Conservation (phyloP, 2,797 vertebrate species). For the Stomatorhinus walkeri region DNA sequence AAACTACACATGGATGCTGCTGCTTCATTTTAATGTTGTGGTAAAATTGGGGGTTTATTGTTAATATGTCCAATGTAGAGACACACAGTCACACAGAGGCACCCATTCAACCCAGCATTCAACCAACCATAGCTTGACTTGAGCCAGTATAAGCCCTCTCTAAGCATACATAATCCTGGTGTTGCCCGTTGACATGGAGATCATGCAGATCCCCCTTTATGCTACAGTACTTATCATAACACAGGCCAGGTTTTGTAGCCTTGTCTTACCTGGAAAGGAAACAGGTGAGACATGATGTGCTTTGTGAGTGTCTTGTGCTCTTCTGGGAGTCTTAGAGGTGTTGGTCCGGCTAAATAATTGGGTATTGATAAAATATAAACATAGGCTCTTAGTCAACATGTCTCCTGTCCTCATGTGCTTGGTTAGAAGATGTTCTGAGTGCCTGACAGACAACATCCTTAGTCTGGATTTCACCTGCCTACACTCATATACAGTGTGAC, state of each 20-base stretch:
- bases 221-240: not conserved
- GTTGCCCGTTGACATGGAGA: not conserved
- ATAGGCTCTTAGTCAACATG: slow-evolving; percentile 7
- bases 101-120: not conserved
- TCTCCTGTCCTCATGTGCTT: not conserved
- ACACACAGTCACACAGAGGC: not conserved
- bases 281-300: not conserved
- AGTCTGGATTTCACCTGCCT: not conserved
- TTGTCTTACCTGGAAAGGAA: not conserved
- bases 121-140: not conserved
- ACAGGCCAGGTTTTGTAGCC: not conserved
- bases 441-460: not conserved
- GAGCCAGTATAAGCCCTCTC: not conserved
- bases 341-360: not conserved
- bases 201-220: not conserved
- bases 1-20: slow-evolving; percentile 9
- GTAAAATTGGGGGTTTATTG: not conserved
- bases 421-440: not conserved
- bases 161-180: not conserved
- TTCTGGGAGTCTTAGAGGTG: not conserved
- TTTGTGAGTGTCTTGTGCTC: not conserved
- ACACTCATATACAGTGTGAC: not conserved
- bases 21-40: slow-evolving; percentile 2
- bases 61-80: slow-evolving; percentile 5
- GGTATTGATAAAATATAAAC: not conserved